These are phyloP conservation scores for Isurus oxyrinchus DNA, from an alignment of 2,113 vertebrate genomes.

Conservation along the genomic window DNA sequence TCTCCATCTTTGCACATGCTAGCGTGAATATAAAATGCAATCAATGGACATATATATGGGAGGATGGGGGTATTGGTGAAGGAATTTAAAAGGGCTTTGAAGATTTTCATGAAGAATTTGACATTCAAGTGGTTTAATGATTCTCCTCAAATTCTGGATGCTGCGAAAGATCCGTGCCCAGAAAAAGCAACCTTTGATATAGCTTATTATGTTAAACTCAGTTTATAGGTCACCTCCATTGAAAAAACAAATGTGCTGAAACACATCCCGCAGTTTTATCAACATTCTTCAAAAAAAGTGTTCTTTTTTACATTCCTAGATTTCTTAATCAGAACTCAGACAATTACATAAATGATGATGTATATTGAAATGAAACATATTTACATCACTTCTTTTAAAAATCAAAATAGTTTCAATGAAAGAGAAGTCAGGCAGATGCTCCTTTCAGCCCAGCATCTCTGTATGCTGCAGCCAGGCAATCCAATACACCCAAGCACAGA, in stretches of 20 bases:
- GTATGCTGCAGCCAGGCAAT: not conserved
- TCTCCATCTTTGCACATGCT: constrained; percentile 7
- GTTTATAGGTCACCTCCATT: constrained; percentile 39
- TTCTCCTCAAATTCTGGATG: constrained; percentile 38
- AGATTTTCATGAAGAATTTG: not conserved
- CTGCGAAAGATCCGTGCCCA: constrained; percentile 41
- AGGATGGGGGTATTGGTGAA: not conserved
- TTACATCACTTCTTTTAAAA: not conserved
- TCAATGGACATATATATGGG: not conserved
- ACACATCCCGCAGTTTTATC: constrained; percentile 35
- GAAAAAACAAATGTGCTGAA: constrained; percentile 3
- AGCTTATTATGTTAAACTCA: constrained; percentile 39
- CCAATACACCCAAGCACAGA: not conserved
- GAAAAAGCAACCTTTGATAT: constrained; percentile 41
- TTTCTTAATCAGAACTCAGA: not conserved
- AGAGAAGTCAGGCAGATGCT: not conserved
- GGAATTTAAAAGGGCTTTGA: constrained; percentile 22
- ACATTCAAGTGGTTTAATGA: constrained; percentile 32
- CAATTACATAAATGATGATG: not conserved
- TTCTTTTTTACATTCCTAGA: not conserved
- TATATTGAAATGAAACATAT: not conserved
- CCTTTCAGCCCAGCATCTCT: not conserved
- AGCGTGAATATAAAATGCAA: not conserved
- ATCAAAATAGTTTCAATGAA: not conserved
- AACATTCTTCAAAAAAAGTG: not conserved